Evolutionary conservation across 2,888 invertebrate genomes (phyloP), one percentile per base, ranked within the genome.

Genomic region (Pteria penguin): DNA sequence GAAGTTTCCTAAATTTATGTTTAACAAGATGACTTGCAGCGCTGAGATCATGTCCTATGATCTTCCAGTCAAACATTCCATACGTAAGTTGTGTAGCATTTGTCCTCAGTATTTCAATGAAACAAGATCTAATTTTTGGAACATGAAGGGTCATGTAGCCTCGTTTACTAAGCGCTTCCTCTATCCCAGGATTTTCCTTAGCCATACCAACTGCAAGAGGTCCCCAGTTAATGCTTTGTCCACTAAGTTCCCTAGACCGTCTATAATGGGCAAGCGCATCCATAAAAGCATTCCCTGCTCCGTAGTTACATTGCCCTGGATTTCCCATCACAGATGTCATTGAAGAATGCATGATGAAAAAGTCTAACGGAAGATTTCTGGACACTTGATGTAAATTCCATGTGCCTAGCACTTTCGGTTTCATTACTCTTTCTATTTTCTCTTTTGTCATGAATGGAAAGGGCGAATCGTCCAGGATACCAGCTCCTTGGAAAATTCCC

Each of bases 141-240:
- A 62, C 67, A 31, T 66, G 55, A 11, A 82, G 52, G 2, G 71
- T 55, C 14, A 61, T 24, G 22, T 68, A 68, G 3, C 80, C 78
- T 4, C 68, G 36, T 18, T 63, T 33, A 45, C 63, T 58, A 11
- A 78, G 62, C 4, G 66, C 70, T 11, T 68, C 71, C n/a, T 65
- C 60, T 18, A 82, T 73, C 27, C 77, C 79, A 0, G 72, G 65
- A 27, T 74, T 68, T 3, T 73, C 60, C 1, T 26, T 27, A 11
- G 78, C 81, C 82, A 88, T 84, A 24, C 87, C 87, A 5, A 87
- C 73, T 61, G 75, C 78, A 3, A 88, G 78, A 5, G 86, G 80
- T n/a, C 87, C 87, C 89, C 87, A 89, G 67, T 88, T 86, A 14
- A 89, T 86, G 27, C 77, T 75, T 74, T 87, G 86, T 1, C 79